phyloP scores from a whole-genome alignment of 2,113 vertebrate genomes.

The Sciurus niger region DNA sequence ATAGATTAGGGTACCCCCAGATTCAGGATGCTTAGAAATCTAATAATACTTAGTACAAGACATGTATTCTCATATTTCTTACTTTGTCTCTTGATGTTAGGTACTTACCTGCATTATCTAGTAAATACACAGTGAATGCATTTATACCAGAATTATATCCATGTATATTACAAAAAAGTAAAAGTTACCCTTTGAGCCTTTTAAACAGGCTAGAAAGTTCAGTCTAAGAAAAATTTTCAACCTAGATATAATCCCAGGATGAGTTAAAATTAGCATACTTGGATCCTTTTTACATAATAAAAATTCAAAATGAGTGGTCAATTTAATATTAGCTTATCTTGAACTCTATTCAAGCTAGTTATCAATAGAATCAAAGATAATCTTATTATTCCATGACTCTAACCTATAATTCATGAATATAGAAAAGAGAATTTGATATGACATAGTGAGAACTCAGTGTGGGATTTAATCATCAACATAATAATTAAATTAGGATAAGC shows the following conservation, averaged over 20 bases:
- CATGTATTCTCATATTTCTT: background rate
- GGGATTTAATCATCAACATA: background rate
- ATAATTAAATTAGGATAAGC: background rate
- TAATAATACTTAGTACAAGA: background rate
- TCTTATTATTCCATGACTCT: background rate
- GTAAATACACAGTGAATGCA: background rate
- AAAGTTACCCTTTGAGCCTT: background rate
- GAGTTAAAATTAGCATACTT: background rate
- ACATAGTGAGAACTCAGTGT: background rate
- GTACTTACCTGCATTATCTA: background rate
- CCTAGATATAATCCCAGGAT: background rate
- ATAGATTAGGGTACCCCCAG: background rate
- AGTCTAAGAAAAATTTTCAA: conserved; percentile 3
- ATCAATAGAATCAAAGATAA: background rate
- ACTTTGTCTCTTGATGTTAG: background rate
- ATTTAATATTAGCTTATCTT: conserved; percentile 18
- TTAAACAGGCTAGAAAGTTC: background rate
- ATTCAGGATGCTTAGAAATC: background rate
- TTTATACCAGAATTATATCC: background rate
- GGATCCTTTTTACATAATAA: background rate
- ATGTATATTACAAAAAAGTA: background rate
- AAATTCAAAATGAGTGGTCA: background rate
- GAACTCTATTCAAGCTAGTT: background rate
- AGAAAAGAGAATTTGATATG: background rate
- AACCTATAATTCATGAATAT: background rate